Evolutionary conservation across 2,888 invertebrate genomes (phyloP), one percentile per base, ranked within the genome.

Genomic region (Bombyx huttoni): DNA sequence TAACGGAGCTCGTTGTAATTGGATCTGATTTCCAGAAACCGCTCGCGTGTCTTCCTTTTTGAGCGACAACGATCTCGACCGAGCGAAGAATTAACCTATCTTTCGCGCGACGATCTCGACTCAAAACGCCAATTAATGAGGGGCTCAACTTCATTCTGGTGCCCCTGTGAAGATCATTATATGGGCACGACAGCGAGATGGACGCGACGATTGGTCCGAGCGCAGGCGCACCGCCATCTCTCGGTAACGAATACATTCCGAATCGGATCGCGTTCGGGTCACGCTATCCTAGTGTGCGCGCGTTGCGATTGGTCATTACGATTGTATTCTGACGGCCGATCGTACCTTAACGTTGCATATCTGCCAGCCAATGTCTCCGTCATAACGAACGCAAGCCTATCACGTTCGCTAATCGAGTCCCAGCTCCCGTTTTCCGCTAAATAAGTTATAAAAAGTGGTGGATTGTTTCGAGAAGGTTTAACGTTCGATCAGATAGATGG

Each of bases 71-170:
- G 86, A 88, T 87, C 88, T 86, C 76, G 67, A 70, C 71, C 76
- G 73, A 81, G 82, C 83, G 77, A 86, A 83, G 87, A 88, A 88
- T 88, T 88, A 88, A 88, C 86, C 87, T 88, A 88, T 87, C 88
- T 86, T 86, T 81, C 78, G 84, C 79, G 73, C 81, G 80, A 73
- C 86, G 87, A 88, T 88, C 88, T 88, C 86, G 78, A 69, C 85
- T 87, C 87, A 88, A 88, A 88, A 87, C 82, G 86, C 88, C 87
- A 87, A 87, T 87, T 88, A 87, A 88, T 87, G 87, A 86, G 87
- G 80, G 83, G 80, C 87, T 88, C 88, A 88, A 88, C 87, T 88
- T 88, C 88, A 88, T 88, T 88, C 87, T 86, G 79, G 76, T 82
- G 83, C 74, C 81, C 84, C 84, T 86, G 86, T 86, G 87, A 86